A percentile compares a stretch with the other conserved stretches of the same genome.
Conservation (phyloP, 2,113 vertebrate genomes). For the Picathartes gymnocephalus region DNA sequence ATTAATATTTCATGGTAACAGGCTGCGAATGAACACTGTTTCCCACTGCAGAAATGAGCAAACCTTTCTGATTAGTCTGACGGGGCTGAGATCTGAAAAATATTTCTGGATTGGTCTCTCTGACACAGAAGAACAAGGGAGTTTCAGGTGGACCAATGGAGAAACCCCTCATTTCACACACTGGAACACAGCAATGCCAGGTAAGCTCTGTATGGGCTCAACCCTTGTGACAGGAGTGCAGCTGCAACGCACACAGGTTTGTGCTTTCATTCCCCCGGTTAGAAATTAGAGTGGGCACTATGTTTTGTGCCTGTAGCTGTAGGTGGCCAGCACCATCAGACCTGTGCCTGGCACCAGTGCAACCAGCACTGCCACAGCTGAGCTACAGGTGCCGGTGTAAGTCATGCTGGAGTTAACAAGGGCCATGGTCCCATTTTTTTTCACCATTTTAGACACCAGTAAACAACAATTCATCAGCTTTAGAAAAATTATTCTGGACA, state of each 20-base stretch:
- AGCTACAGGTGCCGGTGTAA: neutral
- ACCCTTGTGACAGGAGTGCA: neutral
- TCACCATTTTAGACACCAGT: neutral
- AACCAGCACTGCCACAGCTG: neutral
- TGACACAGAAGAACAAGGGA: conserved; percentile 61
- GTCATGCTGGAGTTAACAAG: neutral
- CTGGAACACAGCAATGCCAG: conserved; percentile 88
- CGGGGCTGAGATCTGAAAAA: conserved; percentile 82
- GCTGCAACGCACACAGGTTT: neutral
- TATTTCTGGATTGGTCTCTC: conserved; percentile 90
- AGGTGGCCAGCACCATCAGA: neutral
- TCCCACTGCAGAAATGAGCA: conserved; percentile 82
- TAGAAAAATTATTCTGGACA: neutral
- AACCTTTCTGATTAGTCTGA: conserved; percentile 84
- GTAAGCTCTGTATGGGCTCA: conserved; percentile 50
- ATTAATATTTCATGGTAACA: neutral
- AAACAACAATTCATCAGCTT: neutral
- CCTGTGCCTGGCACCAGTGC: neutral
- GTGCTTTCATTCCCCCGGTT: neutral
- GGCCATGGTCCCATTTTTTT: neutral
- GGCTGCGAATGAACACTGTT: neutral
- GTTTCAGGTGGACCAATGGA: conserved; percentile 78
- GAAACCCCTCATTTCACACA: conserved; percentile 80
- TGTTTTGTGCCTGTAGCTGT: neutral
- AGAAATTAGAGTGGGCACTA: neutral